Conservation (phyloP, 2,113 vertebrate species). For the Scortum barcoo region DNA sequence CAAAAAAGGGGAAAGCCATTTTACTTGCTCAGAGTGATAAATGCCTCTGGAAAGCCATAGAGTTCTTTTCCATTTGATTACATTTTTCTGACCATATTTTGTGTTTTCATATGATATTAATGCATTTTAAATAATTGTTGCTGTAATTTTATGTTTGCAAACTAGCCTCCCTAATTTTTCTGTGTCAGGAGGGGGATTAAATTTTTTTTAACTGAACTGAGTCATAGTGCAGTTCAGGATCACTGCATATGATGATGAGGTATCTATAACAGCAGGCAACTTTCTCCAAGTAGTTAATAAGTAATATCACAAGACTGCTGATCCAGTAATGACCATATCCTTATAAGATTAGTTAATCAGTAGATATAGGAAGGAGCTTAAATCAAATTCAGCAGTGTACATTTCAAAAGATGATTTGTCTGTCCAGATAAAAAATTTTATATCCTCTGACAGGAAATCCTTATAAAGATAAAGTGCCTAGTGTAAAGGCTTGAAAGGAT, state of each 20-base stretch:
- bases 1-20: not conserved
- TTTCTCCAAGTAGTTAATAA: not conserved
- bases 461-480: constrained; percentile 40
- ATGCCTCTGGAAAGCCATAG: too few species aligned
- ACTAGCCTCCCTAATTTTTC: not conserved
- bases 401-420: not conserved
- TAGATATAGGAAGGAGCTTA: not conserved
- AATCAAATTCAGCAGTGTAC: not conserved
- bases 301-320: not conserved
- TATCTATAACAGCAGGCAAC: not conserved
- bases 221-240: not conserved
- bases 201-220: not conserved
- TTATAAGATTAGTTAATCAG: not conserved
- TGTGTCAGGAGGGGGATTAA: not conserved
- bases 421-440: constrained; percentile 27
- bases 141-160: not conserved
- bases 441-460: not conserved
- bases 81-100: not conserved
- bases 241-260: not conserved
- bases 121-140: not conserved
- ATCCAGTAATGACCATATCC: not conserved
- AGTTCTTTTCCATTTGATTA: too few species aligned
- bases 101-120: not conserved
- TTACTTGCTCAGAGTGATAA: not conserved
- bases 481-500: not conserved